A percentile compares a stretch with the other conserved stretches of the same genome.
Evolutionary conservation across 1,140 invertebrate genomes (phyloP).

Genomic region (Neuroterus valhalla): DNA sequence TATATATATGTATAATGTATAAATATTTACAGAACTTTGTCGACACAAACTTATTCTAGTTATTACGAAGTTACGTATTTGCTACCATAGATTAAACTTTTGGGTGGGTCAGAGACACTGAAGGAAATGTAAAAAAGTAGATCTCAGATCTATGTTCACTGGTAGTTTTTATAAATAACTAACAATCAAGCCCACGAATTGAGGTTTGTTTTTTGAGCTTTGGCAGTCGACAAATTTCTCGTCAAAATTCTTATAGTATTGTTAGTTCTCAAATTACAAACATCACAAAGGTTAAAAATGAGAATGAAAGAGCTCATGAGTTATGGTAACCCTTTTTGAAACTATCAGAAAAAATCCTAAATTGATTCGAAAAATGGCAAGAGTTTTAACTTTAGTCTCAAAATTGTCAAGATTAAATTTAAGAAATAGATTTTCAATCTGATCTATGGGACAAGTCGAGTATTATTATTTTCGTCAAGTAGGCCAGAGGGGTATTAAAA

Average conservation of each 20-base stretch:
- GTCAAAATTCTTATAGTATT: not conserved
- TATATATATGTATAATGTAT: too few relatives aligned
- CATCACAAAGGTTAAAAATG: not conserved
- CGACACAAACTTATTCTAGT: too few relatives aligned
- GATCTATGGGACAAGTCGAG: not conserved
- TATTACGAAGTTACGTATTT: not conserved
- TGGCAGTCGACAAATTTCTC: not conserved
- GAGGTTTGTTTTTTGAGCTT: too few relatives aligned
- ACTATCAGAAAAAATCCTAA: not conserved
- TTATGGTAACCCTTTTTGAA: not conserved
- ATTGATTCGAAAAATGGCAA: not conserved
- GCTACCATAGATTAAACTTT: not conserved
- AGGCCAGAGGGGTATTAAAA: not conserved
- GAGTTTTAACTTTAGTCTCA: not conserved
- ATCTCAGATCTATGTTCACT: not conserved
- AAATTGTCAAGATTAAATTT: not conserved
- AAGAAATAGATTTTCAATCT: not conserved
- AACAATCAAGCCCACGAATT: too few relatives aligned
- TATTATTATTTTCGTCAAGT: not conserved
- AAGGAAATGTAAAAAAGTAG: not conserved
- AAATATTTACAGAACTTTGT: too few relatives aligned
- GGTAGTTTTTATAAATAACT: too few relatives aligned
- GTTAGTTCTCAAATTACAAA: slow-evolving; percentile 1
- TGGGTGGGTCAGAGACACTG: too few relatives aligned
- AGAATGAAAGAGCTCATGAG: not conserved